Percentiles rank a stretch among this genome's conserved stretches.
phyloP scores from a whole-genome alignment of 2,888 invertebrate species.

The Linnaemya vulpina region DNA sequence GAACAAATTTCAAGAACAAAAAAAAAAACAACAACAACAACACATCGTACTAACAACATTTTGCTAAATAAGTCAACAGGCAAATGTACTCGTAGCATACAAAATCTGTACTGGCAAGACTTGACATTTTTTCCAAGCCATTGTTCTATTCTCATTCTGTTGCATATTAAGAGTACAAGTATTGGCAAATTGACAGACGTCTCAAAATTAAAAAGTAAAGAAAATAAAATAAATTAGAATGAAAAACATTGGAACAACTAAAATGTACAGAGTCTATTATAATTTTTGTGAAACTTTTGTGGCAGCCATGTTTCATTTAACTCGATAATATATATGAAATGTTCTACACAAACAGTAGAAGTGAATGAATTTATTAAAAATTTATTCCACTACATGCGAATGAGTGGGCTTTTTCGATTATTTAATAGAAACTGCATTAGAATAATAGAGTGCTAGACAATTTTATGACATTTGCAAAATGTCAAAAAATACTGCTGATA shows the following conservation, averaged over 20 bases:
- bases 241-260: slow-evolving; percentile 33
- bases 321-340: slow-evolving; percentile 52
- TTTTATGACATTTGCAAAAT: slow-evolving; percentile 47
- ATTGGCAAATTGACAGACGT: slow-evolving; percentile 66
- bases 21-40: not conserved
- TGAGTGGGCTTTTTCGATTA: slow-evolving; percentile 14
- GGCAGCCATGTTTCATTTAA: slow-evolving; percentile 62
- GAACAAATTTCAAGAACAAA: not conserved
- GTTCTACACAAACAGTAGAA: slow-evolving; percentile 37
- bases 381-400: slow-evolving; percentile 42
- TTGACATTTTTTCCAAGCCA: slow-evolving; percentile 42
- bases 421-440: slow-evolving; percentile 36
- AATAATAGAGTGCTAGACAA: slow-evolving; percentile 22
- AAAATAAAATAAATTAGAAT: slow-evolving; percentile 11
- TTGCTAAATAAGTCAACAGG: slow-evolving; percentile 59
- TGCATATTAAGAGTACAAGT: slow-evolving; percentile 55
- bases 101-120: slow-evolving; percentile 35
- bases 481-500: slow-evolving; percentile 1
- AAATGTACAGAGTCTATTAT: slow-evolving; percentile 51
- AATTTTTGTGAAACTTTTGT: slow-evolving; percentile 58
- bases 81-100: slow-evolving; percentile 22
- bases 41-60: slow-evolving; percentile 24
- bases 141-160: slow-evolving; percentile 45
- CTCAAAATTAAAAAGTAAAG: slow-evolving; percentile 42
- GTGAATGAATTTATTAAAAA: slow-evolving; percentile 51